These are phyloP conservation scores for Lepidocyrtinus sp. DNA, from an alignment of 2,888 invertebrate species.

Conservation along the genomic window DNA sequence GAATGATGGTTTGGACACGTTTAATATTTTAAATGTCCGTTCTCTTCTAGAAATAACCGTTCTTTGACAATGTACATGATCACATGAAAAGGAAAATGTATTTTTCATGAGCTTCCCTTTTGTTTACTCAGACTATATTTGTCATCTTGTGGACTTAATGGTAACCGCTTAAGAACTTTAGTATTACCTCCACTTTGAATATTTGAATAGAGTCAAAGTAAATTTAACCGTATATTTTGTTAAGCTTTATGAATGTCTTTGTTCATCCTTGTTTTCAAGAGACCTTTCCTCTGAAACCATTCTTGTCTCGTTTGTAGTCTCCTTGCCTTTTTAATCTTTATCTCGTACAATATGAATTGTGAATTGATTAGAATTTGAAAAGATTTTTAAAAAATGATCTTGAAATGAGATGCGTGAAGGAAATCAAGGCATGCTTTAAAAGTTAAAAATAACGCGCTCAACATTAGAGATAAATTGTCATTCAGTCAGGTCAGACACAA, in stretches of 20 bases:
- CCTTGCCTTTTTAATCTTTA: too few relatives aligned
- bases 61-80: not conserved
- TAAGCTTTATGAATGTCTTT: too few relatives aligned
- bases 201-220: not conserved
- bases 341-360: too few relatives aligned
- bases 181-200: not conserved
- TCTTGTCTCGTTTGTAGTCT: too few relatives aligned
- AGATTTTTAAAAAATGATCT: not conserved
- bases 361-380: constrained; percentile 13
- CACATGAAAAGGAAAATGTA: constrained; percentile 15
- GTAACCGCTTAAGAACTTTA: constrained; percentile 23
- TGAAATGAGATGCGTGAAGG: not conserved
- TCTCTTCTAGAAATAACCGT: not conserved
- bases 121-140: not conserved
- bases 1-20: not conserved
- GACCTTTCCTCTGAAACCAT: too few relatives aligned
- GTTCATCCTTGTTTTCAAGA: too few relatives aligned
- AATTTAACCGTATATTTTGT: not conserved
- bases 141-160: not conserved
- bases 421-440: too few relatives aligned
- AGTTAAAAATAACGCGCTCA: too few relatives aligned
- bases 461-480: too few relatives aligned
- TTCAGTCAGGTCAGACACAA: too few relatives aligned
- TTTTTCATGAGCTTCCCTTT: constrained; percentile 34
- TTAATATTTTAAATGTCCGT: not conserved